Conservation (phyloP, 2,797 vertebrate genomes). For the Protosalanx chinensis region DNA sequence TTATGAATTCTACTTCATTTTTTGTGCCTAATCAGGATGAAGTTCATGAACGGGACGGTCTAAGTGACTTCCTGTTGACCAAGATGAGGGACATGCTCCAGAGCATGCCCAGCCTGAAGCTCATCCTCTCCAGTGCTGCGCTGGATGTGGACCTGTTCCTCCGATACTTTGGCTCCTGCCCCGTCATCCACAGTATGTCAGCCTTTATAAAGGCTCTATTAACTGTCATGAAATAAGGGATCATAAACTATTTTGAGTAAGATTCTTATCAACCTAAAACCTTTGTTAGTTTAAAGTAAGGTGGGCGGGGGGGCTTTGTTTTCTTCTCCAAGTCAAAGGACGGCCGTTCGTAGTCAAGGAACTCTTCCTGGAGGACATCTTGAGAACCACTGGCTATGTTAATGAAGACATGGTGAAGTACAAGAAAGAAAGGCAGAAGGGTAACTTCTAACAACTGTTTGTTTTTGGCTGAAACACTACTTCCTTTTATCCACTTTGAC, state of each 20-base stretch:
- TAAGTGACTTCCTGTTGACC: conserved; percentile 92
- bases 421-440: conserved; percentile 81
- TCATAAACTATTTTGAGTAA: too few relatives aligned
- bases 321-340: conserved; percentile 78
- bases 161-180: conserved; percentile 87
- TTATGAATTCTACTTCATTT: too few relatives aligned
- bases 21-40: conserved; percentile 78
- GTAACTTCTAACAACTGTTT: conserved; percentile 57
- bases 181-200: conserved; percentile 86
- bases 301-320: background rate
- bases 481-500: too few relatives aligned
- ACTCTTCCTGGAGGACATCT: conserved; percentile 90
- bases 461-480: too few relatives aligned
- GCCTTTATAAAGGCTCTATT: background rate
- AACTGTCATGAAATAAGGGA: background rate
- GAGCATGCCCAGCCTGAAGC: conserved; percentile 79
- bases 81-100: conserved; percentile 87
- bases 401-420: conserved; percentile 82
- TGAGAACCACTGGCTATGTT: conserved; percentile 82
- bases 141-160: conserved; percentile 86
- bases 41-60: conserved; percentile 92
- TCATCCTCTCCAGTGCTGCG: conserved; percentile 92
- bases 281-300: too few relatives aligned
- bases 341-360: conserved; percentile 89
- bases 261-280: too few relatives aligned